Conservation (phyloP, 2,113 vertebrate genomes). For the Melanerpes aurifrons region DNA sequence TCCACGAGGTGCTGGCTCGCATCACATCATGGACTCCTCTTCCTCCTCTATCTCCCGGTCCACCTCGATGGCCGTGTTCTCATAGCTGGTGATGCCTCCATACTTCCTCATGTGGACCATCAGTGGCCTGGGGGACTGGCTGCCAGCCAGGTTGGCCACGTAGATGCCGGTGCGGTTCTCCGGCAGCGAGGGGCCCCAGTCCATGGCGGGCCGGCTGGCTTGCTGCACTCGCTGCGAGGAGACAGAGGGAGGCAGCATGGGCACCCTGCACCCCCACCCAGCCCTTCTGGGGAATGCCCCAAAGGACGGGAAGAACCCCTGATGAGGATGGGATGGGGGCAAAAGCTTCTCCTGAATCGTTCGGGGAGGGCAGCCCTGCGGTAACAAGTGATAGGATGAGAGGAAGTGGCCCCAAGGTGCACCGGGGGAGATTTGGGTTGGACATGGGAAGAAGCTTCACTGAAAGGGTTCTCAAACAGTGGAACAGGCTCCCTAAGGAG, state of each 20-base stretch:
- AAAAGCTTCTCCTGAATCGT: neutral
- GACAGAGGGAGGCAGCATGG: neutral
- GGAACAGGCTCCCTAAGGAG: no score
- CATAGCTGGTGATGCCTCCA: slow-evolving; percentile 83
- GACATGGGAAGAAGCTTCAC: no score
- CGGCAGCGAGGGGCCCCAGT: slow-evolving; percentile 82
- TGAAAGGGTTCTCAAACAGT: no score
- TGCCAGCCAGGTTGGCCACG: slow-evolving; percentile 76
- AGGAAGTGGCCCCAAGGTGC: no score
- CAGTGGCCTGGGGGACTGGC: slow-evolving; percentile 82
- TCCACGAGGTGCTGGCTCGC: fast-evolving
- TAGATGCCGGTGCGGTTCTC: slow-evolving; percentile 83
- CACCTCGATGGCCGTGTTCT: slow-evolving; percentile 82
- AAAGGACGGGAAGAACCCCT: neutral
- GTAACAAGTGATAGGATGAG: no score
- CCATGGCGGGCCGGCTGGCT: slow-evolving; percentile 79
- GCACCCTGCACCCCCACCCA: neutral
- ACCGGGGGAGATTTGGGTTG: no score
- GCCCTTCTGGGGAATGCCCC: fast-evolving
- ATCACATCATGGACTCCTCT: slow-evolving; percentile 81
- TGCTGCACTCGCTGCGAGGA: slow-evolving; percentile 76
- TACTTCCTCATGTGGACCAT: slow-evolving; percentile 86
- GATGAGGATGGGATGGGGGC: fast-evolving
- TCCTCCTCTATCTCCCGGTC: slow-evolving; percentile 82
- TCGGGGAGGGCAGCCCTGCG: neutral